A percentile compares a stretch with the other conserved stretches of the same genome.
These are phyloP conservation scores for Gymnocheta viridis DNA, from an alignment of 2,888 invertebrate species.

Conservation along the genomic window DNA sequence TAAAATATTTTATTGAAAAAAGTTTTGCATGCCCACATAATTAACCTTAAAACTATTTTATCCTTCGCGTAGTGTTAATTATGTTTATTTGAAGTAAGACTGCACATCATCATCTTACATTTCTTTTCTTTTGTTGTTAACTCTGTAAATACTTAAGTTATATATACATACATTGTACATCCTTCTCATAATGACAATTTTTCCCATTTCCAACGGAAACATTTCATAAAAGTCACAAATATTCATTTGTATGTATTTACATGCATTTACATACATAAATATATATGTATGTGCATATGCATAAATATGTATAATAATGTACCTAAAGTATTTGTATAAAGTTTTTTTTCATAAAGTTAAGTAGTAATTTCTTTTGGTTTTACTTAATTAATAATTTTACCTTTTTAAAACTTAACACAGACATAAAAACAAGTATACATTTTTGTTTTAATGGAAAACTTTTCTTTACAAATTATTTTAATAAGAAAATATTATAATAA, in stretches of 20 bases:
- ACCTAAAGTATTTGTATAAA: slow-evolving; percentile 16
- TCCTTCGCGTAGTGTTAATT: too few relatives aligned
- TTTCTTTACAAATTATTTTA: neutral
- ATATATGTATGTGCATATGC: neutral
- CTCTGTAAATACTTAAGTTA: too few relatives aligned
- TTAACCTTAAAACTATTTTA: too few relatives aligned
- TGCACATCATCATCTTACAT: too few relatives aligned
- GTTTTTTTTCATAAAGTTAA: slow-evolving; percentile 1
- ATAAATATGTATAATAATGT: neutral
- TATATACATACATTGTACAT: too few relatives aligned
- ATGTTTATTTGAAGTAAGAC: too few relatives aligned
- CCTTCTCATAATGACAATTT: neutral
- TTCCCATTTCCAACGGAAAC: neutral
- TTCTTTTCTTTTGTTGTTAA: too few relatives aligned
- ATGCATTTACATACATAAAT: neutral
- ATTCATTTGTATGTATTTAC: neutral
- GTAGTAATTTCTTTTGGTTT: slow-evolving; percentile 24
- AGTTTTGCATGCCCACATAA: too few relatives aligned
- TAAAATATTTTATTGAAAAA: too few relatives aligned
- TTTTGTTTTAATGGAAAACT: neutral
- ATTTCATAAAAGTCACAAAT: neutral
- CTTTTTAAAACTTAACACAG: neutral
- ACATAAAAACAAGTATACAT: neutral
- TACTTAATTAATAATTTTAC: slow-evolving; percentile 21
- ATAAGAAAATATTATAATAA: neutral